A percentile compares a stretch with the other conserved stretches of the same genome.
These are phyloP conservation scores for Camponotus vicinus DNA, from an alignment of 1,140 invertebrate species.

Conservation along the genomic window DNA sequence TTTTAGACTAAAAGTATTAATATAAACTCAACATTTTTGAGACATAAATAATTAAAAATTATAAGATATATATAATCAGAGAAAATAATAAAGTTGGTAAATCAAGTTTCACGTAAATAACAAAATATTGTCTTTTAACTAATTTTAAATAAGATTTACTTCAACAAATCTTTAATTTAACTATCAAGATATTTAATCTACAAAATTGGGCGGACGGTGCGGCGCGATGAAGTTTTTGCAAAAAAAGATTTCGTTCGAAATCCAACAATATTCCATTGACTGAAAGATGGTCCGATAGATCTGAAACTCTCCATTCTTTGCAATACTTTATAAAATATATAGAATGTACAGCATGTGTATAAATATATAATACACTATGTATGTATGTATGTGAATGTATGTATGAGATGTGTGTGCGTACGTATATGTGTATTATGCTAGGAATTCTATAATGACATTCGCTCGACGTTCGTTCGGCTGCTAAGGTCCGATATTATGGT, in stretches of 20 bases:
- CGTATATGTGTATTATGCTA: conserved; percentile 44
- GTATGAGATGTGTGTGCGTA: not conserved
- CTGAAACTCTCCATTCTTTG: conserved; percentile 61
- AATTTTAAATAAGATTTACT: conserved; percentile 5
- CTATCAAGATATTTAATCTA: conserved; percentile 10
- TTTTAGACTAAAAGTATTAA: not conserved
- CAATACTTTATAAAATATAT: conserved; percentile 67
- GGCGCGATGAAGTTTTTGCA: not conserved
- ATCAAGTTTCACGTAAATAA: conserved; percentile 4
- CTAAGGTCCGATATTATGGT: conserved; percentile 30
- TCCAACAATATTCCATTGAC: not conserved
- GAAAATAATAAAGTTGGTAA: not conserved
- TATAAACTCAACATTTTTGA: not conserved
- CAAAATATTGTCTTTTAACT: not conserved
- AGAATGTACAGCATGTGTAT: conserved; percentile 61
- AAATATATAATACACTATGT: conserved; percentile 36
- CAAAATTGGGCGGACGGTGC: conserved; percentile 8
- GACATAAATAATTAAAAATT: not conserved
- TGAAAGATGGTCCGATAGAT: conserved; percentile 55
- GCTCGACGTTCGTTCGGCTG: conserved; percentile 34
- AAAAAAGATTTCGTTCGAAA: not conserved
- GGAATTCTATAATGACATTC: conserved; percentile 33
- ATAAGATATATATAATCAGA: too few species aligned
- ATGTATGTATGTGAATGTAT: conserved; percentile 13
- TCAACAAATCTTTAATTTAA: conserved; percentile 13